Base-by-base conservation (phyloP, 2,113 vertebrate species). In the Syngnathus scovelli region DNA sequence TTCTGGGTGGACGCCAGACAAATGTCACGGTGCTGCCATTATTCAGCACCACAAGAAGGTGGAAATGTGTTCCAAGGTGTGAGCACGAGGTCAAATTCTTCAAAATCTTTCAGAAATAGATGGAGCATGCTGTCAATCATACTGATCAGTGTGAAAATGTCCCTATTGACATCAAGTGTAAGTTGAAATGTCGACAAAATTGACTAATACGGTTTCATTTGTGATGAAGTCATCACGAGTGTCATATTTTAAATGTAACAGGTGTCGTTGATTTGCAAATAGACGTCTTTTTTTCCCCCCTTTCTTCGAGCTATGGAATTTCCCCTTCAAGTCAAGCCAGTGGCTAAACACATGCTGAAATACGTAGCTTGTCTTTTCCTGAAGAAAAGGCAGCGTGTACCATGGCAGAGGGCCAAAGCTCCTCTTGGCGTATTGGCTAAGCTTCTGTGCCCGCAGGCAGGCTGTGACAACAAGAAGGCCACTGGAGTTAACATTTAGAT, bases 401-500 rank as follows among this genome's bases (percentile, higher is more conserved):
- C 54, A 56, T 39, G 69, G 73, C 78, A 77, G 64, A 69, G 76
- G 74, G 78, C 85, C 79, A 77, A 82, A 80, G 70, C 78, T 76
- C 62, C 79, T 80, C 77, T 61, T 68, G 78, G 48, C 23, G 68
- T 69, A 75, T 82, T 77, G 81, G 83, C 85, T 84, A 82, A 86
- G 84, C 83, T 78, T 64, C 48, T 23, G 23, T 23, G 23, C 80
- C 63, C 36, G 27, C 27, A 33, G 27, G 27, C 83, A 54, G 74
- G 65, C 85, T 88, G 82, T 89, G 89, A 91, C 89, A 89, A 86
- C 83, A 89, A 75, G 75, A 87, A 83, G 84, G 81, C 76, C 88
- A 84, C 81, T 67, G 90, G 78, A 88, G 90, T 91, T 90, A 91
- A 91, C 91, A 89, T 91, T 91, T 91, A 87, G 90, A 90, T 89